These are phyloP conservation scores for Peribatodes rhomboidaria DNA, from an alignment of 2,888 invertebrate genomes.

Conservation along the genomic window DNA sequence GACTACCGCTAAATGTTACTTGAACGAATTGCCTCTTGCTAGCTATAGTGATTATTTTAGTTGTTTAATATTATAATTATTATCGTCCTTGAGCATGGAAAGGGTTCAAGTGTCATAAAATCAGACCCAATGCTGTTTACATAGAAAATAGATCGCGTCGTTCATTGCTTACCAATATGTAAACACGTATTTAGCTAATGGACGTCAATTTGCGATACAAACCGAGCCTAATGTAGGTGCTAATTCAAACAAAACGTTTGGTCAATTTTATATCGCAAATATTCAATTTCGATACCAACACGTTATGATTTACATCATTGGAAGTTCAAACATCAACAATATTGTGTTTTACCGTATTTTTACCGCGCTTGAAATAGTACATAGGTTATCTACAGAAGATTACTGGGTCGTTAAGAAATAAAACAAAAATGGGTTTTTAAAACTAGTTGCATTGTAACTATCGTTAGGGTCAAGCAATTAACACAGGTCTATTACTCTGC, in stretches of 20 bases:
- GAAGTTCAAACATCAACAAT: constrained; percentile 8
- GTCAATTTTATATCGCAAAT: constrained; percentile 23
- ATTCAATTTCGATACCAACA: constrained; percentile 9
- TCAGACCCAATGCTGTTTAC: constrained; percentile 4
- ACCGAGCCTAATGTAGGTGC: constrained; percentile 31
- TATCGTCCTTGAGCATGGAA: neutral
- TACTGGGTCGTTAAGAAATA: constrained; percentile 10
- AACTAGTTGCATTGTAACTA: constrained; percentile 16
- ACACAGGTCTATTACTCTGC: constrained; percentile 3
- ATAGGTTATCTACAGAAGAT: constrained; percentile 18
- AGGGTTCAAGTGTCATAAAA: neutral
- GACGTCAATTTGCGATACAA: constrained; percentile 21
- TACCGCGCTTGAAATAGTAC: constrained; percentile 19
- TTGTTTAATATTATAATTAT: constrained; percentile 4
- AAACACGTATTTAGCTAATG: constrained; percentile 17
- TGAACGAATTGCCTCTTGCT: constrained; percentile 25
- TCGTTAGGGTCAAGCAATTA: constrained; percentile 24
- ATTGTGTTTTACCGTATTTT: neutral
- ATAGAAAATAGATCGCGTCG: constrained; percentile 18
- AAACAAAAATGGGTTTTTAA: constrained; percentile 9
- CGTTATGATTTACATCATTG: neutral
- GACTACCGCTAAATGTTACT: constrained; percentile 29
- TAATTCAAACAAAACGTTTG: constrained; percentile 27
- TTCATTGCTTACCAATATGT: constrained; percentile 17
- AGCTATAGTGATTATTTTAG: constrained; percentile 10